phyloP scores from a whole-genome alignment of 2,888 invertebrate species.

The Agrotis exclamationis region DNA sequence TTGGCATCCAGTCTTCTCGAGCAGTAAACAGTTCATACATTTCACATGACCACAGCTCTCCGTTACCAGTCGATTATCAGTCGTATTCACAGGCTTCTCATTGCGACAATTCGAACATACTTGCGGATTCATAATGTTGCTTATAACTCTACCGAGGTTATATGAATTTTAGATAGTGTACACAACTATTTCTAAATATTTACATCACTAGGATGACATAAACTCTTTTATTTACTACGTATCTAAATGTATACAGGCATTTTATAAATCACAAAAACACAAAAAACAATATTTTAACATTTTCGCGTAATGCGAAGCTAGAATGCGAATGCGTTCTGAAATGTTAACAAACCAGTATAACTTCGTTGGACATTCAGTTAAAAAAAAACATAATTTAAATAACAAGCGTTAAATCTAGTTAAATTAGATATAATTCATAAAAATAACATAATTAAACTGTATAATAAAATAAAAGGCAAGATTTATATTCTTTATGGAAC shows the following conservation, averaged over 20 bases:
- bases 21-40: constrained; percentile 93
- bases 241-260: constrained; percentile 26
- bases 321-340: constrained; percentile 59
- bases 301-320: constrained; percentile 61
- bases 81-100: constrained; percentile 88
- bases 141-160: constrained; percentile 75
- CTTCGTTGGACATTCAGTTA: background rate
- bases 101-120: constrained; percentile 92
- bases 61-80: constrained; percentile 92
- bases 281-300: constrained; percentile 59
- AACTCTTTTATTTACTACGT: constrained; percentile 22
- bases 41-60: constrained; percentile 95
- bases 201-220: constrained; percentile 54
- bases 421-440: background rate
- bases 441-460: background rate
- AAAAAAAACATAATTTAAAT: background rate
- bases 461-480: background rate
- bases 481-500: background rate
- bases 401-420: background rate
- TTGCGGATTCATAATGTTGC: constrained; percentile 85
- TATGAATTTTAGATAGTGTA: constrained; percentile 40
- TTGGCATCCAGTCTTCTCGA: constrained; percentile 92
- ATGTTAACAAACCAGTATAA: background rate
- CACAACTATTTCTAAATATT: constrained; percentile 40
- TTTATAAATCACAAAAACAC: constrained; percentile 38